These are phyloP conservation scores for Philotrypesis tridentata DNA, from an alignment of 1,140 invertebrate species.

Conservation along the genomic window DNA sequence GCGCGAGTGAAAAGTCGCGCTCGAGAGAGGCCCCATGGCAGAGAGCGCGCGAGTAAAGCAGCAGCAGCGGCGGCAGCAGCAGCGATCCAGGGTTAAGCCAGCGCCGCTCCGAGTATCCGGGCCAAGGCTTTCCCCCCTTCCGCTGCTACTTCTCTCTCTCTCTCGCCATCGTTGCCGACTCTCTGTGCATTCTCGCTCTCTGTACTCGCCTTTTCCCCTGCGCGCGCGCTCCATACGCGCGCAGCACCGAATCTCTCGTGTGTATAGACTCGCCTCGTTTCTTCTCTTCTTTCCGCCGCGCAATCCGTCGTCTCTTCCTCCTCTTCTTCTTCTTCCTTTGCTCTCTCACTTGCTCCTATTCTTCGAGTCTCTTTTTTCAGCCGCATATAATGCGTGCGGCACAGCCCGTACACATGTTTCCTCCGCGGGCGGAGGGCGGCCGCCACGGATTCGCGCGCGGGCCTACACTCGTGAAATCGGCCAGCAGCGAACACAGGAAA, in stretches of 20 bases:
- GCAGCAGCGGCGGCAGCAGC: neutral
- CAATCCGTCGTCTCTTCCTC: neutral
- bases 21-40: neutral
- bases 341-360: neutral
- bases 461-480: conserved; percentile 8
- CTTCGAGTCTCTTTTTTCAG: too few relatives aligned
- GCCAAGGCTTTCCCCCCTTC: conserved; percentile 59
- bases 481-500: neutral
- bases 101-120: conserved; percentile 50
- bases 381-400: neutral
- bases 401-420: neutral
- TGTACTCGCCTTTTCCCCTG: conserved; percentile 1
- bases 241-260: conserved; percentile 15
- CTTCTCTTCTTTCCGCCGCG: neutral
- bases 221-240: too few relatives aligned
- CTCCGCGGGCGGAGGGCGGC: neutral
- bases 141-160: neutral
- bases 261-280: neutral
- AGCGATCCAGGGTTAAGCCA: conserved; percentile 47
- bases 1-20: conserved; percentile 8
- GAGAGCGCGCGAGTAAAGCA: neutral
- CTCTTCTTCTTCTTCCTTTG: neutral
- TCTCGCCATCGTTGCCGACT: neutral
- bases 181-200: neutral
- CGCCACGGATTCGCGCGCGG: conserved; percentile 4